Evolutionary conservation across 2,888 invertebrate species (phyloP), one percentile per base, ranked within the genome.

Genomic region (Priapulus caudatus): DNA sequence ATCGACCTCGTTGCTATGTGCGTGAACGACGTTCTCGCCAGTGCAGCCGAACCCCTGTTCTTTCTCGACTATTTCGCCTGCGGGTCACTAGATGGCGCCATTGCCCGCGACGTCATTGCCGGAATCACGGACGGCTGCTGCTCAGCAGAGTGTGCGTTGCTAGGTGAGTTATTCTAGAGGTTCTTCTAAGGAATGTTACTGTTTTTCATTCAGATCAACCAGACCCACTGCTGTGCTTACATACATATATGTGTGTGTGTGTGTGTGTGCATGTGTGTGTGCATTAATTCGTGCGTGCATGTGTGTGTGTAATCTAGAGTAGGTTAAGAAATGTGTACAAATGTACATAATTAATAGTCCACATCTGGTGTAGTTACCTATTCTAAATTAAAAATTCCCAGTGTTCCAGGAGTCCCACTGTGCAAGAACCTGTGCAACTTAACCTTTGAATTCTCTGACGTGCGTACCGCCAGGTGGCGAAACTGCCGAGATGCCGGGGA

Each of bases 1-100:
- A 84, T 88, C 61, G 98, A 98, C 72, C 76, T 98, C 23, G 92
- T 98, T 1, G 97, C 95, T 2, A 93, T 95, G 91, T 93, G 93
- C 67, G 93, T 89, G 46, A 98, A 98, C 74, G 93, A 97, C 71
- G 81, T 97, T 50, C 74, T 98, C 48, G 91, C 91, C 60, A 86
- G 91, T 56, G 95, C 93, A 45, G 97, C 93, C 0, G 89, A 91
- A 64, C 93, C 97, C 0, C 77, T 98, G 59, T 93, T 89, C 61
- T 97, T 98, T 74, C 75, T 98, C 18, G 97, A 98, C 76, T 97
- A 97, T 71, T 91, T 90, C 72, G 92, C 95, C 20, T 89, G 89
- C 66, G 91, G 93, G 0, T 76, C 81, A 50, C 75, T 98, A 54
- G 80, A 89, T 63, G 81, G 89, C n/a, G 56, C 10, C 5, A 1